A percentile compares a stretch with the other conserved stretches of the same genome.
phyloP scores from a whole-genome alignment of 2,113 vertebrate species.

The Pelvicachromis taeniatus region DNA sequence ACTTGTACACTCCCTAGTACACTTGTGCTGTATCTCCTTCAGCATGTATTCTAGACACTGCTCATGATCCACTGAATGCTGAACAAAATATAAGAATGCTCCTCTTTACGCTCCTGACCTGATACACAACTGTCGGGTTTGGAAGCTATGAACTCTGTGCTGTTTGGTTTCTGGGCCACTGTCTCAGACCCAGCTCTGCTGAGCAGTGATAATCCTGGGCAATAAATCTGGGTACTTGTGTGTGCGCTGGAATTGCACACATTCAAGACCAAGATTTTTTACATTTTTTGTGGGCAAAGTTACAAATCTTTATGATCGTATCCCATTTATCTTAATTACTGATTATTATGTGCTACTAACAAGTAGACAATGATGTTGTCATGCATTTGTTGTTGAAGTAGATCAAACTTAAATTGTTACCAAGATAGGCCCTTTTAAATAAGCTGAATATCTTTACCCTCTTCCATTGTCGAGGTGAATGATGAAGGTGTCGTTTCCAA shows the following conservation, averaged over 20 bases:
- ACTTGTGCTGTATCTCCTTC: background rate
- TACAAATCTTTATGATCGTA: background rate
- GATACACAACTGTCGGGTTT: background rate
- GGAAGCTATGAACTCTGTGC: background rate
- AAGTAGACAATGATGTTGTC: background rate
- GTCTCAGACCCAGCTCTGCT: background rate
- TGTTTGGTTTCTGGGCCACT: background rate
- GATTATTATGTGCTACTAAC: background rate
- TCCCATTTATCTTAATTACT: background rate
- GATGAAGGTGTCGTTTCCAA: constrained; percentile 95
- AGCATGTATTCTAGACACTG: background rate
- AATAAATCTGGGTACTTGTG: background rate
- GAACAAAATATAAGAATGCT: background rate
- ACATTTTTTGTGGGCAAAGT: background rate
- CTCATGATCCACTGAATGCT: background rate
- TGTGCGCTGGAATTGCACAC: background rate
- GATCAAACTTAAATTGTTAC: background rate
- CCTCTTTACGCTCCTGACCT: background rate
- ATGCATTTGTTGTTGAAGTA: background rate
- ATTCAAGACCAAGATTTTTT: background rate
- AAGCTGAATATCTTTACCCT: constrained; percentile 74
- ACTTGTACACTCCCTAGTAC: background rate
- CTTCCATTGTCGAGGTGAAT: constrained; percentile 97
- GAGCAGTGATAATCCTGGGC: background rate
- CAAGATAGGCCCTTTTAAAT: background rate